Conservation (phyloP, 2,113 vertebrate species). For the Apteryx owenii region DNA sequence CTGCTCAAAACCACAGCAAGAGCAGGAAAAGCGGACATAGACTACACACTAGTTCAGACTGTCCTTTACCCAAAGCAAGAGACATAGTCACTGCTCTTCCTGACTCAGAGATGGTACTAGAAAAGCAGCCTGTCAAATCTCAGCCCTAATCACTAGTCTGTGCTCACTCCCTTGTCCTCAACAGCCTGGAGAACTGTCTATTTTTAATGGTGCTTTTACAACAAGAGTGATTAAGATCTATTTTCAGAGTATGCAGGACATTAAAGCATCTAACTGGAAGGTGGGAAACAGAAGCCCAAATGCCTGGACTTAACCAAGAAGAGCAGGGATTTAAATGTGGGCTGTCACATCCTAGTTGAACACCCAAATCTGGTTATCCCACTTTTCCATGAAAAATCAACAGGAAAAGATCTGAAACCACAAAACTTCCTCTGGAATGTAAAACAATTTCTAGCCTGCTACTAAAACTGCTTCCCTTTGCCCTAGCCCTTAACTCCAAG, state of each 20-base stretch:
- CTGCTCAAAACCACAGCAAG: neutral
- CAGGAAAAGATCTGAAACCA: neutral
- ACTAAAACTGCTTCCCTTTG: neutral
- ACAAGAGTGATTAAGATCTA: neutral
- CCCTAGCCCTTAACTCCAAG: neutral
- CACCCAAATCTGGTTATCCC: neutral
- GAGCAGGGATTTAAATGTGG: neutral
- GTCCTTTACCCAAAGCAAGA: neutral
- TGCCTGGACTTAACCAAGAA: neutral
- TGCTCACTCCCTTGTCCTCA: neutral
- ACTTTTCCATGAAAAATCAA: neutral
- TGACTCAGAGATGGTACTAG: fast-evolving
- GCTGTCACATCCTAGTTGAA: neutral
- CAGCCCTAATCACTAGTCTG: fast-evolving
- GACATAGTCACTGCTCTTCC: neutral
- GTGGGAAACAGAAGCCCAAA: neutral
- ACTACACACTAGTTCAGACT: fast-evolving
- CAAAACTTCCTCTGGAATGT: neutral
- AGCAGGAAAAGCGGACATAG: neutral
- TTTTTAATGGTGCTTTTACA: neutral
- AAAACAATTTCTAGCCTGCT: neutral
- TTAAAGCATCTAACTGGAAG: neutral
- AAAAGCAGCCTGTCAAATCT: neutral
- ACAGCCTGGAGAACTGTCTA: fast-evolving
- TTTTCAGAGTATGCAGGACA: neutral